Evolutionary conservation across 2,797 vertebrate species (phyloP), one percentile per base, ranked within the genome.

Genomic region (Leucoraja ocellata): DNA sequence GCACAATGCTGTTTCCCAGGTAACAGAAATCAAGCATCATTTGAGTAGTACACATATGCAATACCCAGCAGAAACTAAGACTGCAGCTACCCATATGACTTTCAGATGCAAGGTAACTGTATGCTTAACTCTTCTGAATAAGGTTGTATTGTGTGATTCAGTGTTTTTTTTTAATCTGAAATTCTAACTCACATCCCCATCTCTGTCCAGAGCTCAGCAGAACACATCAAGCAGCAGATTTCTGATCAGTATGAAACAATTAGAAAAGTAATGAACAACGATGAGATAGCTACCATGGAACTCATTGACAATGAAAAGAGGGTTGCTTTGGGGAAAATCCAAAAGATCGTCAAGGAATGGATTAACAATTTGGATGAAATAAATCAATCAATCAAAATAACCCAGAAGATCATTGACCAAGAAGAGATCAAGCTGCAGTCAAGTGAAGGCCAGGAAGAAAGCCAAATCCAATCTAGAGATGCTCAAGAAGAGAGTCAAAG

Each of bases 211-310:
- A 95, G 9, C 25, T 96, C 93, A 77, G 95, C 95, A 0, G 96
- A 97, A 90, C 58, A 76, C 46, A 96, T 96, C 96, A 96, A 96
- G 94, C 96, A 96, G 94, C 95, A 95, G 93, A 95, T 96, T 4
- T 94, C 93, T 0, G 96, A 96, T 93, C 94, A 93, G 71, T 97
- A 95, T 6, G 96, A 97, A 73, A 94, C 65, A 94, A 95, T 97
- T 94, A 94, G 79, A 0, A 1, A 93, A 0, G 80, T 94, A 39
- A 94, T 97, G 94, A 94, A 94, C 79, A 95, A 93, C 93, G 97
- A 97, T 0, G 96, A 97, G 94, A 95, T 94, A 91, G 93, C 81
- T 0, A 95, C 95, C 0, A 76, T 96, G 93, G 95, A 96, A 94
- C 94, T 95, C 23, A 95, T 97, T 93, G 96, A 97, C 81, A 94